A percentile compares a stretch with the other conserved stretches of the same genome.
These are phyloP conservation scores for Betta splendens DNA, from an alignment of 2,797 vertebrate species.

Conservation along the genomic window DNA sequence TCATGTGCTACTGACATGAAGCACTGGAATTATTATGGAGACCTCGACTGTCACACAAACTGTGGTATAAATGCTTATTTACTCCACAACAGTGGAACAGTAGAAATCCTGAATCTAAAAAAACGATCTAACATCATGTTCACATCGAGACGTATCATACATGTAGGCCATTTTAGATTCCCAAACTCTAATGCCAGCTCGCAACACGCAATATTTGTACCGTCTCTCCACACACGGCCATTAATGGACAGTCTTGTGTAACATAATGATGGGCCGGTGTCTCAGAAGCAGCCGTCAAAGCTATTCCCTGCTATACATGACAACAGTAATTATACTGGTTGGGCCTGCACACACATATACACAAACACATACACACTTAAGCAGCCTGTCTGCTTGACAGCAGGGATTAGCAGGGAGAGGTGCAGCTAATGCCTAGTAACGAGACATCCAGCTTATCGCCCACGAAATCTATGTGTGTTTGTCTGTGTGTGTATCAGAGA, in stretches of 20 bases:
- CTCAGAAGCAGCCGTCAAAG: slow-evolving; percentile 58
- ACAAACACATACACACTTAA: slow-evolving; percentile 20
- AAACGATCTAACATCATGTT: not conserved
- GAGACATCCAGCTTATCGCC: slow-evolving; percentile 73
- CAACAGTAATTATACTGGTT: slow-evolving; percentile 70
- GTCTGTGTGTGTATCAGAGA: slow-evolving; percentile 5
- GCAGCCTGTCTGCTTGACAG: slow-evolving; percentile 66
- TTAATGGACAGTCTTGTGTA: slow-evolving; percentile 55
- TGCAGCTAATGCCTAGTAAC: slow-evolving; percentile 74
- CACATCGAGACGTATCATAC: not conserved
- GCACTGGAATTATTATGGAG: not conserved
- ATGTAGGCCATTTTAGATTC: slow-evolving; percentile 8
- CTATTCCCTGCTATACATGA: slow-evolving; percentile 58
- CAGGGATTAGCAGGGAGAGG: slow-evolving; percentile 70
- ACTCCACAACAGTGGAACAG: too few relatives aligned
- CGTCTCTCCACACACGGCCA: slow-evolving; percentile 11
- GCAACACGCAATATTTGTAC: slow-evolving; percentile 1
- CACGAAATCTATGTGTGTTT: slow-evolving; percentile 56
- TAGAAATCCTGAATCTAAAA: not conserved
- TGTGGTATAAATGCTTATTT: not conserved
- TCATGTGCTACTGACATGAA: too few relatives aligned
- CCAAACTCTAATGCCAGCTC: slow-evolving; percentile 11
- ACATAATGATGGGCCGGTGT: slow-evolving; percentile 61
- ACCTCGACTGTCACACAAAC: not conserved
- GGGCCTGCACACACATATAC: slow-evolving; percentile 10